phyloP scores from a whole-genome alignment of 2,797 vertebrate species.

The Garrulus glandarius region DNA sequence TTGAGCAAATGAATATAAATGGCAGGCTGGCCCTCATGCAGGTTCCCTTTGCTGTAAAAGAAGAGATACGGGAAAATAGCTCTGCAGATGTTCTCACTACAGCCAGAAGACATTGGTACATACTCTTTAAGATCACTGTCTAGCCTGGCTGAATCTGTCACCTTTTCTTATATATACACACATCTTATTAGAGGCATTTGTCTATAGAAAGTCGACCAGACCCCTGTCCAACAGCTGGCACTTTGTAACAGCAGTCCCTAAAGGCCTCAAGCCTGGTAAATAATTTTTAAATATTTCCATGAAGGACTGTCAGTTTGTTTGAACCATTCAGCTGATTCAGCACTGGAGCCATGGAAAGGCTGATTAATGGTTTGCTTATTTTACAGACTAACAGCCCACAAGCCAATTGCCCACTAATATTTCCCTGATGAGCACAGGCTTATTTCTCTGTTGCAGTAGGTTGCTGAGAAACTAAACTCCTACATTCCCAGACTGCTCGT shows the following conservation, averaged over 20 bases:
- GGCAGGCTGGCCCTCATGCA: rapidly evolving
- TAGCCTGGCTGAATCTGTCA: neutral
- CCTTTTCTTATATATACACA: neutral
- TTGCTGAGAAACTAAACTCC: neutral
- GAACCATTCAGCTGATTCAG: neutral
- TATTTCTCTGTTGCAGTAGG: neutral
- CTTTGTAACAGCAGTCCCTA: neutral
- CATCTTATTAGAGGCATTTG: neutral
- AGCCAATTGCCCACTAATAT: neutral
- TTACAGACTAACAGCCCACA: neutral
- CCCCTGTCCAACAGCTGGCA: neutral
- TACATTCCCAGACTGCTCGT: neutral
- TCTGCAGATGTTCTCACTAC: neutral
- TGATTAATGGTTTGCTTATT: conserved; percentile 50
- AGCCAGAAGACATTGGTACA: neutral
- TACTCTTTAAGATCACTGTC: neutral
- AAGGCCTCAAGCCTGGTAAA: neutral
- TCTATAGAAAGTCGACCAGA: neutral
- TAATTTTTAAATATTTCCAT: neutral
- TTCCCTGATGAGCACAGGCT: neutral
- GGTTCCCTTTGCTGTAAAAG: neutral
- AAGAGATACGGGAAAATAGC: neutral
- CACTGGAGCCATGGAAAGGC: neutral
- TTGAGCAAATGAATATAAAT: neutral
- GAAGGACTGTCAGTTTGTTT: neutral